Percentiles rank a stretch among this genome's conserved stretches.
These are phyloP conservation scores for Xylota sylvarum DNA, from an alignment of 2,888 invertebrate species.

Conservation along the genomic window DNA sequence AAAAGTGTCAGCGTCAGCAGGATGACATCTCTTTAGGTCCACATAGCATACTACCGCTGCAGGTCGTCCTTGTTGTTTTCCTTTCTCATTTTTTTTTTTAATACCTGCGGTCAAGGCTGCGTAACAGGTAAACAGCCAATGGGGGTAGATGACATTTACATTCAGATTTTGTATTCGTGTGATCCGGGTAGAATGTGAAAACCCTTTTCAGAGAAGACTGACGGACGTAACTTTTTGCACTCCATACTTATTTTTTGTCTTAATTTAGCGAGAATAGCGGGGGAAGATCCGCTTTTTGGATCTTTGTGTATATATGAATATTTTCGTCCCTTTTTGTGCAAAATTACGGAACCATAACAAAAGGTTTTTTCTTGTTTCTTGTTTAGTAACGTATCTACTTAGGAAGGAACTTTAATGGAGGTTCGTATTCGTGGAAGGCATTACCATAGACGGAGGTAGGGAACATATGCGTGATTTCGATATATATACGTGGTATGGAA, in stretches of 20 bases:
- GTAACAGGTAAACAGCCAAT: constrained; percentile 60
- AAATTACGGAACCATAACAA: constrained; percentile 44
- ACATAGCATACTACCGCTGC: not conserved
- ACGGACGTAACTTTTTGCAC: not conserved
- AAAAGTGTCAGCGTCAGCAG: constrained; percentile 9
- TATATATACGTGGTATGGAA: not conserved
- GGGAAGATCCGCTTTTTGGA: constrained; percentile 4
- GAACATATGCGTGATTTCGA: constrained; percentile 5
- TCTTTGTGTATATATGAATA: constrained; percentile 34
- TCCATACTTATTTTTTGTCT: not conserved
- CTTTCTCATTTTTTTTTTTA: constrained; percentile 22
- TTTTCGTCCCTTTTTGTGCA: constrained; percentile 44
- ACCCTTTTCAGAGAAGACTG: constrained; percentile 6
- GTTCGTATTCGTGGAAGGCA: not conserved
- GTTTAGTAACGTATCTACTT: not conserved
- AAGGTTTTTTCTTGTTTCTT: constrained; percentile 17
- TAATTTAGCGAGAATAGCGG: not conserved
- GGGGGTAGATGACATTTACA: constrained; percentile 52
- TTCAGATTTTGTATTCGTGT: constrained; percentile 14
- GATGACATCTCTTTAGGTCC: constrained; percentile 32
- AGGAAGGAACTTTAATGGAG: constrained; percentile 15
- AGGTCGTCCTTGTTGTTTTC: constrained; percentile 11
- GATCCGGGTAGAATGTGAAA: not conserved
- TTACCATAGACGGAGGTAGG: not conserved
- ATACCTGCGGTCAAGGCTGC: constrained; percentile 60